Base-by-base conservation (phyloP, 23 tunicate genomes). In the Halocynthia aurantium region DNA sequence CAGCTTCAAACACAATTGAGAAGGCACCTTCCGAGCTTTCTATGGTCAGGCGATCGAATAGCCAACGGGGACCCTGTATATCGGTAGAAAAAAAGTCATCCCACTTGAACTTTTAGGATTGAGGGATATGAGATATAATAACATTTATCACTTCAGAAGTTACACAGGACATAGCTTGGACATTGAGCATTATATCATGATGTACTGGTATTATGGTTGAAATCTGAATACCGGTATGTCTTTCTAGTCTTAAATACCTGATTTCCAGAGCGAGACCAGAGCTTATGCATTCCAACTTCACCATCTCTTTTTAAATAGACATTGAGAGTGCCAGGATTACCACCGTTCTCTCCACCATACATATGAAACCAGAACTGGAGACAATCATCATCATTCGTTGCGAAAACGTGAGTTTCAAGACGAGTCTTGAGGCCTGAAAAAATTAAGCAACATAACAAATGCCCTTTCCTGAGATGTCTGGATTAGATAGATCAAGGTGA, bases 331-430 rank as follows among this genome's bases (percentile, higher is more conserved):
- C 98, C 98, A 20, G 92, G 93, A 50, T 82, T 81, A 52, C 81
- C 69, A 5, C 64, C 82, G 11, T 66, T 80, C n/a, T 76, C 82
- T 8, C 88, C 92, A 52, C 62, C 82, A 77, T 84, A 80, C 98
- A 92, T 92, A 82, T 79, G 69, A 75, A 82, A 92, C 92, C 92
- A 92, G 85, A 92, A 86, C 78, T 86, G 82, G 69, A 92, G 57
- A 66, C 98, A 92, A 52, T 82, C 85, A 6, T 87, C 76, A 18
- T 72, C 53, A 6, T 81, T 64, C 68, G 61, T 51, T 49, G 92
- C 85, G 63, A 82, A 68, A 7, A 79, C 72, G 80, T 82, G 92
- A 8, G 98, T 92, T 21, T 83, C 13, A 5, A 92, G 71, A n/a
- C 92, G 88, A 8, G 86, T 64, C 6, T 63, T 86, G 51, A 12